Conservation (phyloP, 2,888 invertebrate genomes). For the Apotomis betuletana region DNA sequence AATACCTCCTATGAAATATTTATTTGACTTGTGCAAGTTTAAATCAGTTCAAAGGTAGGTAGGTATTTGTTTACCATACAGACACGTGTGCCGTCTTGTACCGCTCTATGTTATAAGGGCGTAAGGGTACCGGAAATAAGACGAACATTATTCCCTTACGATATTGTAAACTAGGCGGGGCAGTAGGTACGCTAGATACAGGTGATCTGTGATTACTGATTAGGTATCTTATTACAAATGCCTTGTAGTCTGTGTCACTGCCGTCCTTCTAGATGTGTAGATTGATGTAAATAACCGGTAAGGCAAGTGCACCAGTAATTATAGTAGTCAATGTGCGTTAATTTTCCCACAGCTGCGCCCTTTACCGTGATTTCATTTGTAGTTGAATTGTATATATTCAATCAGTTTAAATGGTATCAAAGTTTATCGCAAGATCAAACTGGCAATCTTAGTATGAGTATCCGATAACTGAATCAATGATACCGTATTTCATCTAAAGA, state of each 20-base stretch:
- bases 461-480: background rate
- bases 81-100: slow-evolving; percentile 6
- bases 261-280: slow-evolving; percentile 21
- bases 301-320: slow-evolving; percentile 18
- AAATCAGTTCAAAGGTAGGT: slow-evolving; percentile 6
- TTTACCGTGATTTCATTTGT: background rate
- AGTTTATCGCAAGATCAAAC: too few species aligned
- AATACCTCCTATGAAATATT: too few species aligned
- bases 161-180: background rate
- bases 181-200: background rate
- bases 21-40: too few species aligned
- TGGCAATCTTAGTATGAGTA: background rate
- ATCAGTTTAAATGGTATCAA: background rate
- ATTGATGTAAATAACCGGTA: slow-evolving; percentile 31
- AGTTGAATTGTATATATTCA: too few species aligned
- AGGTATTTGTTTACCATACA: slow-evolving; percentile 25
- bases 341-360: slow-evolving; percentile 27
- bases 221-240: slow-evolving; percentile 31
- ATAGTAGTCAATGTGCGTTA: slow-evolving; percentile 11
- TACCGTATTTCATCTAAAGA: too few species aligned
- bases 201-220: slow-evolving; percentile 28
- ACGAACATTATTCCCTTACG: slow-evolving; percentile 1
- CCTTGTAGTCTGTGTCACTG: background rate
- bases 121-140: background rate
- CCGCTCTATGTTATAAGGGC: background rate